These are phyloP conservation scores for Acipenser ruthenus DNA, from an alignment of 2,797 vertebrate genomes.

Conservation along the genomic window DNA sequence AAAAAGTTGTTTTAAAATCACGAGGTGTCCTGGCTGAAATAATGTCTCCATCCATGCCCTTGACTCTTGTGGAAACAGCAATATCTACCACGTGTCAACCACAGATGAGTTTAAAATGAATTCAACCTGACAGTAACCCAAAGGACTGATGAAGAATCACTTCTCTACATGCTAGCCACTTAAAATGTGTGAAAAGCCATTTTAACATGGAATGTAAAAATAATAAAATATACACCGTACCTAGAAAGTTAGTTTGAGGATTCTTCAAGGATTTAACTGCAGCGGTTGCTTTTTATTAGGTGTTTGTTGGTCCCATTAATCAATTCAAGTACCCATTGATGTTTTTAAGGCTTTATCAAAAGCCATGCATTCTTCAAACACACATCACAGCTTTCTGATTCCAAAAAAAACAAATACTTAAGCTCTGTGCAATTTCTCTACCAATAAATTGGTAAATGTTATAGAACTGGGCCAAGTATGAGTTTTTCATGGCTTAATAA, in stretches of 20 bases:
- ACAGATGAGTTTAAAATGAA: background rate
- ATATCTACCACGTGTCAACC: background rate
- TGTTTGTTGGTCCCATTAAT: too few relatives aligned
- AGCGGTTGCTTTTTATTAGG: too few relatives aligned
- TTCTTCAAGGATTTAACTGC: background rate
- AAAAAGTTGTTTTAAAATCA: background rate
- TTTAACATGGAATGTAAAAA: background rate
- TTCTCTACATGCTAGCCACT: background rate
- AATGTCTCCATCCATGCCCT: background rate
- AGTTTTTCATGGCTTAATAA: too few relatives aligned
- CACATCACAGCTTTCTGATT: too few relatives aligned
- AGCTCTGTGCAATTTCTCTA: background rate
- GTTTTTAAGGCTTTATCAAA: too few relatives aligned
- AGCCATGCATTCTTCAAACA: too few relatives aligned
- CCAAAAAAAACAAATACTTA: background rate
- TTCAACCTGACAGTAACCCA: background rate
- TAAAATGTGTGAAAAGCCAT: background rate
- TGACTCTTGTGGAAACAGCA: background rate
- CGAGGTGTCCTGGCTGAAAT: background rate
- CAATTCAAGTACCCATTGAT: too few relatives aligned
- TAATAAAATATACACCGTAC: background rate
- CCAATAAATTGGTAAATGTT: too few relatives aligned
- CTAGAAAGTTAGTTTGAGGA: background rate
- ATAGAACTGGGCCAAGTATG: too few relatives aligned
- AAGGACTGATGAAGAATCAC: background rate